Conservation (phyloP, 2,888 invertebrate genomes). For the Cheilosia grossa region DNA sequence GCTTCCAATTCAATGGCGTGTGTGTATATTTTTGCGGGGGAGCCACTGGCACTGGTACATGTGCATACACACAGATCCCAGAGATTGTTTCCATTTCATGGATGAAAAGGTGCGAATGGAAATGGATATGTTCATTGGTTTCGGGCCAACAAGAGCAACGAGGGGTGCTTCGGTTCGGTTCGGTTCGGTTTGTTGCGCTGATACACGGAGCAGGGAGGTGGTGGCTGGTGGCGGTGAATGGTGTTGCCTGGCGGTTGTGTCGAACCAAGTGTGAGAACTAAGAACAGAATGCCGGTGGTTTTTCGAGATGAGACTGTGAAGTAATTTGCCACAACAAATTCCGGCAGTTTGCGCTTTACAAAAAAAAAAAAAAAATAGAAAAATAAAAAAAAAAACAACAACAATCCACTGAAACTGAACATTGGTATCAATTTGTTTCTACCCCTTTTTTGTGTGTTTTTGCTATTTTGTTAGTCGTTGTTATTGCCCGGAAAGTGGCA, state of each 20-base stretch:
- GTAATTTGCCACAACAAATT: constrained; percentile 74
- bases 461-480: constrained; percentile 22
- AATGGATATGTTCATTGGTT: constrained; percentile 74
- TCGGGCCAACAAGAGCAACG: constrained; percentile 34
- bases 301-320: constrained; percentile 66
- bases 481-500: constrained; percentile 42
- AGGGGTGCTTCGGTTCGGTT: not conserved
- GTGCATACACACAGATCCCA: constrained; percentile 35
- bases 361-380: constrained; percentile 7
- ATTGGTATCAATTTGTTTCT: constrained; percentile 62
- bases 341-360: constrained; percentile 36
- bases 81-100: constrained; percentile 74
- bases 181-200: not conserved
- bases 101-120: constrained; percentile 74
- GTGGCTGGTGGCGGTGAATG: too few species aligned
- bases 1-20: constrained; percentile 47
- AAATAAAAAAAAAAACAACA: not conserved
- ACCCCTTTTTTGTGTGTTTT: constrained; percentile 10
- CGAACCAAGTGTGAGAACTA: constrained; percentile 31
- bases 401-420: constrained; percentile 42
- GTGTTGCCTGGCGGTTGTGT: constrained; percentile 1
- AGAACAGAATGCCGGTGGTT: constrained; percentile 59
- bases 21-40: constrained; percentile 10
- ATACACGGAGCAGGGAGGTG: too few species aligned
- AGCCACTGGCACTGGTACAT: not conserved